phyloP scores from a whole-genome alignment of 1,140 invertebrate genomes.

The Drosophila guanche region DNA sequence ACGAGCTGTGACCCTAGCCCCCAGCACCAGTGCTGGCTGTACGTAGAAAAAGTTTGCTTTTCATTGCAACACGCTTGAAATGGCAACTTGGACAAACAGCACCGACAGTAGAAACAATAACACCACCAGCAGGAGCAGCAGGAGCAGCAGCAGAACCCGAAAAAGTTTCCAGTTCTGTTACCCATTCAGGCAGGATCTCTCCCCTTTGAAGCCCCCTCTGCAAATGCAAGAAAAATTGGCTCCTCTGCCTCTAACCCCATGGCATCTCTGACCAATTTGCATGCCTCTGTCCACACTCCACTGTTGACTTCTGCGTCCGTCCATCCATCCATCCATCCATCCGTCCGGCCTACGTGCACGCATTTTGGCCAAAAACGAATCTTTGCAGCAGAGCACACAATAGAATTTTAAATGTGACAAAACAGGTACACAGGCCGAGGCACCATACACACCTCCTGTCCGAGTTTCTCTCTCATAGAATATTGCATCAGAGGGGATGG shows the following conservation, averaged over 20 bases:
- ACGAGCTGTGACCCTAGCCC: conserved; percentile 4
- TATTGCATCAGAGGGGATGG: background rate
- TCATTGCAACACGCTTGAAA: conserved; percentile 79
- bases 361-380: conserved; percentile 50
- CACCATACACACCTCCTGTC: conserved; percentile 4
- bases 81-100: conserved; percentile 81
- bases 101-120: conserved; percentile 32
- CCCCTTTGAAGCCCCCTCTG: conserved; percentile 12
- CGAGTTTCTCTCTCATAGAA: background rate
- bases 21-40: conserved; percentile 21
- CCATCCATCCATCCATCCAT: background rate
- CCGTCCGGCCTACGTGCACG: conserved; percentile 26
- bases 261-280: conserved; percentile 42
- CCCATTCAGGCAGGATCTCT: too few species aligned
- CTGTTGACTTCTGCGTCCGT: conserved; percentile 44
- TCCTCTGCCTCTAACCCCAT: background rate
- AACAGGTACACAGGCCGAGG: conserved; percentile 42
- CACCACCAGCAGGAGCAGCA: conserved; percentile 13
- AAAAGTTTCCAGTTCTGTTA: conserved; percentile 21
- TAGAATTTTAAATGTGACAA: conserved; percentile 77
- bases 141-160: conserved; percentile 29
- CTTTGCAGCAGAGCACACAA: conserved; percentile 53
- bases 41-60: conserved; percentile 75
- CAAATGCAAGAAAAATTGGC: conserved; percentile 64
- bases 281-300: conserved; percentile 42